A percentile compares a stretch with the other conserved stretches of the same genome.
Conservation (phyloP, 1,140 invertebrate genomes). For the Drosophila takahashii region DNA sequence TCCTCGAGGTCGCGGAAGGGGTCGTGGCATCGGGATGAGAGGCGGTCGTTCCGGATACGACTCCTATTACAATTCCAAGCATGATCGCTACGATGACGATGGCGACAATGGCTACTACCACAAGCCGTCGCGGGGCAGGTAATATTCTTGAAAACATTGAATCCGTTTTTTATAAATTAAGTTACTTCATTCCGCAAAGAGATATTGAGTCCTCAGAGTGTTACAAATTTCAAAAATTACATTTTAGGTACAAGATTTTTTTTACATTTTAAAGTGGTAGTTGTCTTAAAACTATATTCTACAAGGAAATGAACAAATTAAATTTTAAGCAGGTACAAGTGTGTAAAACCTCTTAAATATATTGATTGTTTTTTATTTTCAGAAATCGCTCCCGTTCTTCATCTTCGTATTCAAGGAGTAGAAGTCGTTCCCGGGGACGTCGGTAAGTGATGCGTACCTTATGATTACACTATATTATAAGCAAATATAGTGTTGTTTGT, state of each 20-base stretch:
- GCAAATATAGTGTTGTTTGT: constrained; percentile 53
- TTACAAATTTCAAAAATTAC: too few relatives aligned
- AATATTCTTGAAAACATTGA: not conserved
- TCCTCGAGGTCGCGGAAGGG: constrained; percentile 57
- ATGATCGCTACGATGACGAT: constrained; percentile 61
- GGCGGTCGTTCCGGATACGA: constrained; percentile 62
- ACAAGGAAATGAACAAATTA: too few relatives aligned
- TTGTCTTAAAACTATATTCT: too few relatives aligned
- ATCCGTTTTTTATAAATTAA: too few relatives aligned
- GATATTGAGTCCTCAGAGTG: too few relatives aligned
- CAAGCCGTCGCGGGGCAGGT: constrained; percentile 66
- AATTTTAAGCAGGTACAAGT: too few relatives aligned
- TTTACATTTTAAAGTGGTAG: too few relatives aligned
- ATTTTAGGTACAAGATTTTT: too few relatives aligned
- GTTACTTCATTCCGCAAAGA: too few relatives aligned
- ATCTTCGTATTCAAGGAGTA: constrained; percentile 80
- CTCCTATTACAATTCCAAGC: constrained; percentile 67
- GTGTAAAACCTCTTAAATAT: too few relatives aligned
- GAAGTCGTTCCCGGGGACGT: constrained; percentile 84
- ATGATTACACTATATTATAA: constrained; percentile 15
- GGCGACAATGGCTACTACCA: constrained; percentile 62
- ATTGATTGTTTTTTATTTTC: constrained; percentile 13
- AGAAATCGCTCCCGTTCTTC: constrained; percentile 82
- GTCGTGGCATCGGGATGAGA: constrained; percentile 50
- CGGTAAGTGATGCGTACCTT: constrained; percentile 45